Percentiles rank a stretch among this genome's conserved stretches.
Evolutionary conservation across 2,797 vertebrate genomes (phyloP).

Genomic region (Fringilla coelebs): DNA sequence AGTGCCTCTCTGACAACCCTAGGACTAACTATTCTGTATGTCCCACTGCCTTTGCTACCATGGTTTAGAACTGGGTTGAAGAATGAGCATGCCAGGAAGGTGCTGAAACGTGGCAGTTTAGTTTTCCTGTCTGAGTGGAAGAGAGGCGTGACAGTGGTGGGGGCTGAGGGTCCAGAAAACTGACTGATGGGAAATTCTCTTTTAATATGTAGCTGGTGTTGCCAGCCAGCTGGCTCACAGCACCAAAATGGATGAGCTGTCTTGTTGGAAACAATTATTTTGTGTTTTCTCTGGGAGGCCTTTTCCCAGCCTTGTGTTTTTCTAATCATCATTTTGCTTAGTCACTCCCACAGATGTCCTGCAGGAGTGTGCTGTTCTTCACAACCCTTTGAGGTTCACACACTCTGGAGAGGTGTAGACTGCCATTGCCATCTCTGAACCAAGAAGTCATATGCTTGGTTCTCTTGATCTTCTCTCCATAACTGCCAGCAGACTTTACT

Average conservation of each 20-base stretch:
- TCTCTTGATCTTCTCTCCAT: not conserved
- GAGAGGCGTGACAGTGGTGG: not conserved
- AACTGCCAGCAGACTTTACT: not conserved
- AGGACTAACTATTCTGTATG: not conserved
- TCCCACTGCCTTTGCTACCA: not conserved
- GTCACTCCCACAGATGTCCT: not conserved
- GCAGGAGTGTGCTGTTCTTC: not conserved
- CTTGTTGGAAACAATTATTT: not conserved
- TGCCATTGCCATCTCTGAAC: not conserved
- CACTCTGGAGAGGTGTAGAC: not conserved
- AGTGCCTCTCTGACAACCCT: not conserved
- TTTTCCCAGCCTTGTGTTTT: not conserved
- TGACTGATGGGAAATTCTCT: not conserved
- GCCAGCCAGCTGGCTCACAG: not conserved
- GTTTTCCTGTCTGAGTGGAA: not conserved
- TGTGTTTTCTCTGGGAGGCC: not conserved
- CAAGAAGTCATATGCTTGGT: not conserved
- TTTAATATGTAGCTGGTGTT: not conserved
- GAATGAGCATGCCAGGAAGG: not conserved
- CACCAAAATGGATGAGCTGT: not conserved
- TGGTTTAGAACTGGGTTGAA: not conserved
- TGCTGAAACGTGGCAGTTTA: not conserved
- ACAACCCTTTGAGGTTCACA: not conserved
- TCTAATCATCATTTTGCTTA: not conserved
- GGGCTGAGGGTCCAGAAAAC: not conserved